Base-by-base conservation (phyloP, 2,888 invertebrate species). In the Rotaria socialis region DNA sequence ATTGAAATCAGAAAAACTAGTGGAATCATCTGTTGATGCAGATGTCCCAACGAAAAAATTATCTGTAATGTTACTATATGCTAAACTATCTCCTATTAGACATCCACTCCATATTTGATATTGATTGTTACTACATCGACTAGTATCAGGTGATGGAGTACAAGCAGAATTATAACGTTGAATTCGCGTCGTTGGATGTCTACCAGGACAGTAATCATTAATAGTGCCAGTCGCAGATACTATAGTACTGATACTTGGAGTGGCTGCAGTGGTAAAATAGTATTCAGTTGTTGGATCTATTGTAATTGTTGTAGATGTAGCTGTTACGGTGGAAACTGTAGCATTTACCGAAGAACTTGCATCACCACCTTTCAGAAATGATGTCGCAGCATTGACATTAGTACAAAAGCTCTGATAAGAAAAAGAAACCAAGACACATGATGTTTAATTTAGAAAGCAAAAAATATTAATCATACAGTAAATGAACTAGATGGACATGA, bases 161-260 rank as follows among this genome's bases (percentile, higher is more conserved):
- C 75, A 75, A 41, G 10, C 8, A 47, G 3, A 80, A 80, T 0
- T 11, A 47, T 80, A 80, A 43, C 80, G 80, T 80, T 80, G 80
- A 14, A 47, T 80, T 47, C 80, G 80, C 1, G 2, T 47, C 0
- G 6, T 19, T 47, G 80, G 80, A 47, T 80, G 6, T n/a, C 5
- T 2, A n/a, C 80, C 80, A 80, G 10, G 47, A 80, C 80, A 80
- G n/a, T 80, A 80, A 80, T 80, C 80, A n/a, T 47, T 0, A n/a
- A 47, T 80, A 22, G 43, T 5, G 22, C 3, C n/a, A 80, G 5
- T 47, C 1, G 22, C 47, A 47, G 0, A 47, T 80, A 47, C 24
- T 47, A 47, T 43, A 43, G 2, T 14, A 14, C 4, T 47, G 3
- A 80, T n/a, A 47, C 2, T 24, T 43, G 3, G 47, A 24, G 8